Percentiles rank a stretch among this genome's conserved stretches.
phyloP scores from a whole-genome alignment of 2,113 vertebrate genomes.

The Crocuta crocuta region DNA sequence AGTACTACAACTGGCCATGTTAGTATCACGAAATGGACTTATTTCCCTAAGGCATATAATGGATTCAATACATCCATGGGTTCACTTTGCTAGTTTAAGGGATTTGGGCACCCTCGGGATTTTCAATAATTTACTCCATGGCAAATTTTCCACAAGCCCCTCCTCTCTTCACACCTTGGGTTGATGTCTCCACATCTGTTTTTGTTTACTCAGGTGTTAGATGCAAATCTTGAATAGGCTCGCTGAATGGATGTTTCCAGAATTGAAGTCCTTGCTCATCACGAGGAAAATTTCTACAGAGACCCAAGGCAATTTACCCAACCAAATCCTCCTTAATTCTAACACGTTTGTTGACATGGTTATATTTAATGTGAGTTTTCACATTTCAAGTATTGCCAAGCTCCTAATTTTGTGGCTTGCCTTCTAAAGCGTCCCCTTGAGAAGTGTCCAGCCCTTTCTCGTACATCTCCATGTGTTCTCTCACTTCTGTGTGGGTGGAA shows the following conservation, averaged over 20 bases:
- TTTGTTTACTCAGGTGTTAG: not conserved
- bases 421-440: not conserved
- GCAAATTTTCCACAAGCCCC: not conserved
- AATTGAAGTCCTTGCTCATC: not conserved
- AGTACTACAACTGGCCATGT: not conserved
- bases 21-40: not conserved
- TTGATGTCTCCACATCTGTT: not conserved
- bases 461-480: not conserved
- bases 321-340: slow-evolving; percentile 12
- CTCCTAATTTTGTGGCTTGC: not conserved
- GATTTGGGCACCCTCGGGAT: not conserved
- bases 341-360: not conserved
- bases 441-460: not conserved
- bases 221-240: not conserved
- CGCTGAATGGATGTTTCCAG: not conserved
- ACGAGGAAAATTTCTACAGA: not conserved
- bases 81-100: not conserved
- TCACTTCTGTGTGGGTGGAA: too few relatives aligned
- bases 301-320: not conserved
- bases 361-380: not conserved
- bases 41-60: not conserved
- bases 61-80: not conserved
- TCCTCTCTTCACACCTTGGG: not conserved
- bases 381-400: not conserved
- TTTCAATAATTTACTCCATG: not conserved